A percentile compares a stretch with the other conserved stretches of the same genome.
Evolutionary conservation across 2,888 invertebrate genomes (phyloP).

Genomic region (Epicampocera succincta): DNA sequence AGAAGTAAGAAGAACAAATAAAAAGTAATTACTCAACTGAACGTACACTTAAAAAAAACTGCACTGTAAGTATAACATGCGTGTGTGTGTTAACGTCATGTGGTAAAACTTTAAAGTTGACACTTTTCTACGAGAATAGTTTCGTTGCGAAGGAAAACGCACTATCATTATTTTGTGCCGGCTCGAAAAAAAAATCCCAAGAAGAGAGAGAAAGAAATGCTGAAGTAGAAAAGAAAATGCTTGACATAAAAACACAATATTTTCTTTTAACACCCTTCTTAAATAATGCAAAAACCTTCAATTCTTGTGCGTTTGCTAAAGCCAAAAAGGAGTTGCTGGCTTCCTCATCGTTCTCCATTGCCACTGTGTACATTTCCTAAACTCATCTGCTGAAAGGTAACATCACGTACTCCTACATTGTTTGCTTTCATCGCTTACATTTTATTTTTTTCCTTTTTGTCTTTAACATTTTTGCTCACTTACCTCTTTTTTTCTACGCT

Average conservation of each 20-base stretch:
- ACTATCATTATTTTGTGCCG: background rate
- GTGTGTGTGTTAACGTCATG: slow-evolving; percentile 5
- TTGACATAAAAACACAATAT: slow-evolving; percentile 24
- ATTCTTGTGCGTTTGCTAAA: background rate
- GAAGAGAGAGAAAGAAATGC: slow-evolving; percentile 4
- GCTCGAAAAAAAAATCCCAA: slow-evolving; percentile 19
- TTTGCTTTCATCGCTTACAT: slow-evolving; percentile 13
- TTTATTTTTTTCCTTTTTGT: background rate
- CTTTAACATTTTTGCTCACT: background rate
- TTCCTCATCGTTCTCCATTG: slow-evolving; percentile 12
- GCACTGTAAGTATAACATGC: background rate
- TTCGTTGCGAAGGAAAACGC: too few relatives aligned
- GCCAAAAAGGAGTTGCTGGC: background rate
- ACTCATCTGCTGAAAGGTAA: slow-evolving; percentile 35
- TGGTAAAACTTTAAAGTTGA: slow-evolving; percentile 13
- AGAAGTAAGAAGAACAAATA: too few relatives aligned
- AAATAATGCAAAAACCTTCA: too few relatives aligned
- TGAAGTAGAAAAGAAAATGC: slow-evolving; percentile 13
- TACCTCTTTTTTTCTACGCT: slow-evolving; percentile 18
- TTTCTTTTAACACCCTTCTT: too few relatives aligned
- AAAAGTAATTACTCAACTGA: too few relatives aligned
- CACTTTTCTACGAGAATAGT: slow-evolving; percentile 6
- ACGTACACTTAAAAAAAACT: too few relatives aligned
- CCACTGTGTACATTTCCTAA: slow-evolving; percentile 22
- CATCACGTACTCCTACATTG: slow-evolving; percentile 41